Base-by-base conservation (phyloP, 2,888 invertebrate species). In the Campopleginae sp. region DNA sequence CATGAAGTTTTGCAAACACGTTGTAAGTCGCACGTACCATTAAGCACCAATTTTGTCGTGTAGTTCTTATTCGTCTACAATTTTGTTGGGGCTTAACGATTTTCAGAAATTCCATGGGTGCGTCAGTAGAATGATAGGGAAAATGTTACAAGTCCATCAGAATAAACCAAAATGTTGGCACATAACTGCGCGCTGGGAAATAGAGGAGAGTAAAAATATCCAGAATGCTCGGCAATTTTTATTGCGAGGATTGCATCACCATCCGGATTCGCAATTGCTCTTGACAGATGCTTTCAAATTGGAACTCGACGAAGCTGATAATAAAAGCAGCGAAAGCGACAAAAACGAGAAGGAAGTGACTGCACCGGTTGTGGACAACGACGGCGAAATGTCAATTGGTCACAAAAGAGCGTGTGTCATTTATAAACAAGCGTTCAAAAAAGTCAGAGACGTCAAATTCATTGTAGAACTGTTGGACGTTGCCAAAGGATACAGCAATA, bases 171-270 rank as follows among this genome's bases (percentile, higher is more conserved):
- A 96, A 88, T 94, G 96, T 85, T 98, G 98, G 98, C 95, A 96
- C 81, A 94, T 96, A 87, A 98, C 98, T 0, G 97, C 97, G 12
- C 95, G 95, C 88, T 97, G 96, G 96, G 97, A 98, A 92, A 95
- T 96, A 76, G 95, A 96, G 89, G 96, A 96, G 85, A 95, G 95
- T 85, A 94, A 95, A 46, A 96, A 97, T 87, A 91, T 96, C 14
- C 95, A 96, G 31, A 96, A 95, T 88, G 97, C 98, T 0, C 95
- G 97, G 87, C 95, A 95, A 84, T 95, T 97, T 86, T 94, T 98
- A 23, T 94, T 98, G 63, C 96, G 97, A 90, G 98, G 97, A 0
- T 93, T 98, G 27, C 96, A 97, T 77, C 95, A 96, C 87, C 97
- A 98, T 93, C 96, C 96, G 0, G 94, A 96, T 14, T 96, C 96